Base-by-base conservation (phyloP, 1,140 invertebrate genomes). In the Drosophila parabipectinata region DNA sequence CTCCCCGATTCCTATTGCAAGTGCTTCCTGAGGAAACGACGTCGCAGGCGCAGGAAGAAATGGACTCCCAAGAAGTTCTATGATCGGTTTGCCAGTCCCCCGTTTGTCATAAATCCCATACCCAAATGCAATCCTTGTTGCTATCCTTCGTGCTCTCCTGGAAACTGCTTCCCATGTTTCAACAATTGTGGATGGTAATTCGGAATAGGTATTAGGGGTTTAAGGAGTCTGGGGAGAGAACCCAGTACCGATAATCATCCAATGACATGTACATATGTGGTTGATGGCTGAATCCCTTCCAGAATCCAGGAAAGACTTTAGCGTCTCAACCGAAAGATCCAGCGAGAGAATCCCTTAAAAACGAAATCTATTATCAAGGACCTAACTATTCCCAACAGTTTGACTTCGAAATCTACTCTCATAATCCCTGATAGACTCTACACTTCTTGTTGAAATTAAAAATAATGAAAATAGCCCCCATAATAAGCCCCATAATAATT, bases 61-160 rank as follows among this genome's bases (percentile, higher is more conserved):
- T 39, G 18, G 41, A 5, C 7, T 3, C 32, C 44, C 1, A 51
- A 44, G 12, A 7, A 18, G 1, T 4, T 12, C 0, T 82, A 44
- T 24, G 55, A 82, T 53, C 55, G 83, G 0, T 87, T 78, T 24
- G 66, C 71, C 8, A 45, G 4, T 67, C 77, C 82, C 0, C 81
- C 82, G 0, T 53, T 55, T n/a, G 57, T 78, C 12, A 39, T 81
- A 0, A 67, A 78, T 44, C 83, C 82, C 0, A 75, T 56, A 21
- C 45, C 61, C 0, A 32, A n/a, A 14, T 52, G 30, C 44, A 30
- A 14, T 12, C 32, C 21, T 5, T 61, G 18, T 32, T 24, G 37
- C 39, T 41, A 37, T 3, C 8, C 2, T 4, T 12, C n/a, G 1
- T 34, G 30, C 24, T 51, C 24, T 10, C 62, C 51, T 0, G 3